Evolutionary conservation across 2,113 vertebrate species (phyloP), one percentile per base, ranked within the genome.

Genomic region (Pteruthius melanotis): DNA sequence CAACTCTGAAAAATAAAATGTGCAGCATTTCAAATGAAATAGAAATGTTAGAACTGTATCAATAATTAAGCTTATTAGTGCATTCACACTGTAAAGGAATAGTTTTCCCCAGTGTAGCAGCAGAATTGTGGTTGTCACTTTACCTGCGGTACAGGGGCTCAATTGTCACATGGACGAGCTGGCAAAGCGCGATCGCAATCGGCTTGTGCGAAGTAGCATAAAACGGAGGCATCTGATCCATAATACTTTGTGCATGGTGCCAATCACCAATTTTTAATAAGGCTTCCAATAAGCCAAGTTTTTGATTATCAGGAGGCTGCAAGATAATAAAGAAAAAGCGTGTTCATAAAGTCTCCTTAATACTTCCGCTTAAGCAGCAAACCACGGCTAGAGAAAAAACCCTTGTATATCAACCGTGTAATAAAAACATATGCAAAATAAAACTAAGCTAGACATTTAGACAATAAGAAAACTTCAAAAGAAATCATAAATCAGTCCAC

Each of bases 221-320:
- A 92, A 99, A 99, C 0, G 98, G 98, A 92, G 99, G 99, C 99
- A 99, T 99, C 98, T 99, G 99, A 96, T 99, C 99, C 99, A 99
- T 99, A 94, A 99, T 99, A 87, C 98, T 99, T 89, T 99, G 99
- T 28, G 99, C 99, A 22, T 99, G 99, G 66, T 99, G 99, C 99
- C 99, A 99, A 94, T 99, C 99, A 63, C 99, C 99, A 30, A 99
- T 99, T 96, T 98, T 98, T 83, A 99, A 97, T 61, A 99, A 98
- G 4, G 99, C 99, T 98, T 99, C 99, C 94, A 99, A 96, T 89
- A 99, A 97, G 64, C 99, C 99, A 75, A 99, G 99, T 88, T 99
- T 99, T 93, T 99, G 99, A 97, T 99, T 99, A 96, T 99, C 99
- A 87, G 99, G 98, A 95, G 99, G 98, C 99, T 99, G 98, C 69